Evolutionary conservation across 2,113 vertebrate species (phyloP), one percentile per base, ranked within the genome.

Genomic region (Petromus typicus): DNA sequence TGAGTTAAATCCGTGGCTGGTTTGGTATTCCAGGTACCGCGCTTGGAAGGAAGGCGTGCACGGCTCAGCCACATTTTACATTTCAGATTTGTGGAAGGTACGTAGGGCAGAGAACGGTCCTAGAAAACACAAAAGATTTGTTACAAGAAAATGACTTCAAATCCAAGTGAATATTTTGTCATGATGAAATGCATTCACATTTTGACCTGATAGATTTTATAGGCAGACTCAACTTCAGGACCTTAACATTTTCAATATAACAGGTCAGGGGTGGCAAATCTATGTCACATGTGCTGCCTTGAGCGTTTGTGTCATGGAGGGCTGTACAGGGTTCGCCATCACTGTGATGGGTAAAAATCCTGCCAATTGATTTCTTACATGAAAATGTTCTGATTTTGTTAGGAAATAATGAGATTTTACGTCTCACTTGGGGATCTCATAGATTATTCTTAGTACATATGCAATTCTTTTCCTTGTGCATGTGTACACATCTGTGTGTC

Each of bases 41-140:
- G 99, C 99, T 3, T 99, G 99, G 99, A 99, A 97, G 97, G 99
- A 99, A 67, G 99, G 99, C 3, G 99, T 99, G 11, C 98, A 99
- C 93, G 97, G 93, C 57, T 98, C 97, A 23, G 97, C 99, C 91
- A 98, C 91, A 54, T 99, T 99, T 97, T 98, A 99, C 82, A 98
- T 99, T 93, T 99, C 99, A 32, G 99, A 99, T 90, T 97, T 99
- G 71, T 99, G 99, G 99, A 99, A 99, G 99, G 99, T 99, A 97
- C 7, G 98, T 97, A 25, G 1, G 27, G 43, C 23, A 10, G 57
- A 40, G 45, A 43, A 3, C 2, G n/a, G 27, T 43, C 34, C 48
- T 86, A 7, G 57, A 18, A 81, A 30, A 73, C 22, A 51, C 56
- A 27, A 63, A 61, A 67, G 63, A n/a, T 27, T 5, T 32, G 40